A percentile compares a stretch with the other conserved stretches of the same genome.
Evolutionary conservation across 2,113 vertebrate genomes (phyloP).

Genomic region (Stictonetta naevosa): DNA sequence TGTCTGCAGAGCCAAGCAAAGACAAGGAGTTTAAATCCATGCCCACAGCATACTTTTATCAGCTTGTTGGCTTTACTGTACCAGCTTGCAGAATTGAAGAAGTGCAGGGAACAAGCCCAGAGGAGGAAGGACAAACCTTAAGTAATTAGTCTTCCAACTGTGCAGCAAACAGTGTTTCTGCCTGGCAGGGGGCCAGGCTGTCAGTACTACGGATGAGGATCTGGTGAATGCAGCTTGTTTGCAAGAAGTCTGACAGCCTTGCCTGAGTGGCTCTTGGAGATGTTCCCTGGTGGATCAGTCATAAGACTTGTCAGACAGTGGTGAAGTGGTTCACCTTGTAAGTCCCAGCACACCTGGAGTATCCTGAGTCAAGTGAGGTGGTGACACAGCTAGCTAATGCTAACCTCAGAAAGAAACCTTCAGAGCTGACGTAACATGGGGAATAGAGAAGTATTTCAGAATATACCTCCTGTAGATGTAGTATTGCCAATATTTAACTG

Average conservation of each 20-base stretch:
- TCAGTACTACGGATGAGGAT: neutral
- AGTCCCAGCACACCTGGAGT: neutral
- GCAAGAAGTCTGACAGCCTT: neutral
- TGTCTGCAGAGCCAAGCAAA: neutral
- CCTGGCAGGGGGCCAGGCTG: neutral
- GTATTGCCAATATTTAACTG: neutral
- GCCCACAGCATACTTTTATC: neutral
- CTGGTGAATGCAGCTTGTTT: neutral
- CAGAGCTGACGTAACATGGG: neutral
- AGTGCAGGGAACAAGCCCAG: neutral
- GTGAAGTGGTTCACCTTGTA: neutral
- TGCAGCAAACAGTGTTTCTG: neutral
- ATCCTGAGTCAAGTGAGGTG: neutral
- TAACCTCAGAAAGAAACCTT: neutral
- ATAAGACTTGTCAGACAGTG: neutral
- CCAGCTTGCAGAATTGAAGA: neutral
- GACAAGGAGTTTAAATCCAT: neutral
- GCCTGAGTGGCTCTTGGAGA: neutral
- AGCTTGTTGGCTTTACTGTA: neutral
- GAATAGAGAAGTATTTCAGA: neutral
- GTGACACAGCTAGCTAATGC: neutral
- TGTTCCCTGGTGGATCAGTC: neutral
- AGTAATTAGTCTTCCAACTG: neutral
- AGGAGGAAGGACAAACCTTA: neutral
- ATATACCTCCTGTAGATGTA: neutral